Evolutionary conservation across 2,113 vertebrate species (phyloP), one percentile per base, ranked within the genome.

Genomic region (Toxostoma redivivum): DNA sequence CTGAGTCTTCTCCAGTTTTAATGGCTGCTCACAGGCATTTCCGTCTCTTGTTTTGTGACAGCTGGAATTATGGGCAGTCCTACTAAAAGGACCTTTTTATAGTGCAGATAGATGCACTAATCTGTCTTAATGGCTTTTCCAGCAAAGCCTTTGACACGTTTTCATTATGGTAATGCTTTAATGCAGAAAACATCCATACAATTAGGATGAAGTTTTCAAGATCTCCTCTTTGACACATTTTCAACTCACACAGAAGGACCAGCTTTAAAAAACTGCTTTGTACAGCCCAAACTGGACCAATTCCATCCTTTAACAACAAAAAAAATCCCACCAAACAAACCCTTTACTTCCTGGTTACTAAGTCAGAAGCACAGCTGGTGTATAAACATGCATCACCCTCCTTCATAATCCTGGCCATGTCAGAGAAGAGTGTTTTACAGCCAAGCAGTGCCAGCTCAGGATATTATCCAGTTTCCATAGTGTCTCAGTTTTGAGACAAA

Each of bases 101-200:
- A 78, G 71, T 90, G 58, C 73, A 95, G 86, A 94, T 77, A 93
- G 90, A 97, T 94, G 86, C 88, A 95, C 79, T 95, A 80, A 94
- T 95, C 94, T 86, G 77, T 87, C 95, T 94, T 88, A 95, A 95
- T 88, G 65, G 90, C 71, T 90, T 87, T 88, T 69, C 44, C 81
- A 92, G 78, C 81, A 91, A 94, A 95, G 88, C 69, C 77, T 95
- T 91, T 96, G 88, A 93, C 87, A 93, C 50, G n/a, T 86, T 87
- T 92, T 97, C 78, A 94, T 90, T 51, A 51, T 51, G 50, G 50
- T 16, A 51, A 51, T 96, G 78, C 64, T 94, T 92, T 92, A 92
- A 90, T 79, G 81, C 64, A 81, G 72, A 77, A 79, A 94, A 67
- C 84, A 79, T 95, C 92, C 72, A 33, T 19, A 85, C 3, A 19